These are phyloP conservation scores for Daktulosphaira vitifoliae DNA, from an alignment of 1,140 invertebrate species.

Conservation along the genomic window DNA sequence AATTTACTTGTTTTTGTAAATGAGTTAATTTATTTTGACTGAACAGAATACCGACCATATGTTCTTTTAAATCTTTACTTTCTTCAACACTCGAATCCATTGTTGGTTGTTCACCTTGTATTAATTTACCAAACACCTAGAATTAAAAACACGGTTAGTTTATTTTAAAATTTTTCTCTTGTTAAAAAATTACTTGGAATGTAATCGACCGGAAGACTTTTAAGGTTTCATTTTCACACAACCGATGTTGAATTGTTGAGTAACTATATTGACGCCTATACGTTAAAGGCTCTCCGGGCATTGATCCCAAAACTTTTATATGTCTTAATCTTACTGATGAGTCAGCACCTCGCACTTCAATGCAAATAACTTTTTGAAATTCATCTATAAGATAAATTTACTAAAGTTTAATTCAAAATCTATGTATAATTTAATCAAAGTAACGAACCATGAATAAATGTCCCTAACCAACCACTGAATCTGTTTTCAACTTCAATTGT, in stretches of 20 bases:
- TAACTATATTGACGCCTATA: slow-evolving; percentile 48
- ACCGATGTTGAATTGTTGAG: slow-evolving; percentile 65
- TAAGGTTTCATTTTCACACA: slow-evolving; percentile 85
- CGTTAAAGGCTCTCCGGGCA: slow-evolving; percentile 47
- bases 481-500: slow-evolving; percentile 71
- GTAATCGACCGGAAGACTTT: slow-evolving; percentile 90
- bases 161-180: background rate
- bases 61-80: slow-evolving; percentile 83
- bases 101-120: slow-evolving; percentile 49
- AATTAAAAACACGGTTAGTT: background rate
- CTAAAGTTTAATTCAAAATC: slow-evolving; percentile 10
- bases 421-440: background rate
- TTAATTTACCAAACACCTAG: slow-evolving; percentile 84
- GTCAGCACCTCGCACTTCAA: slow-evolving; percentile 86
- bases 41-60: slow-evolving; percentile 94
- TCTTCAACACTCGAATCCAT: slow-evolving; percentile 47
- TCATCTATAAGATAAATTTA: slow-evolving; percentile 43
- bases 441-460: slow-evolving; percentile 58
- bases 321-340: slow-evolving; percentile 81
- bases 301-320: slow-evolving; percentile 55
- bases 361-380: slow-evolving; percentile 52
- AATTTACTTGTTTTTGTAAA: slow-evolving; percentile 80
- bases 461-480: slow-evolving; percentile 78
- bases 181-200: slow-evolving; percentile 60
- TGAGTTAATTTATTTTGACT: slow-evolving; percentile 88